phyloP scores from a whole-genome alignment of 2,113 vertebrate species.

The Heterocephalus glaber region DNA sequence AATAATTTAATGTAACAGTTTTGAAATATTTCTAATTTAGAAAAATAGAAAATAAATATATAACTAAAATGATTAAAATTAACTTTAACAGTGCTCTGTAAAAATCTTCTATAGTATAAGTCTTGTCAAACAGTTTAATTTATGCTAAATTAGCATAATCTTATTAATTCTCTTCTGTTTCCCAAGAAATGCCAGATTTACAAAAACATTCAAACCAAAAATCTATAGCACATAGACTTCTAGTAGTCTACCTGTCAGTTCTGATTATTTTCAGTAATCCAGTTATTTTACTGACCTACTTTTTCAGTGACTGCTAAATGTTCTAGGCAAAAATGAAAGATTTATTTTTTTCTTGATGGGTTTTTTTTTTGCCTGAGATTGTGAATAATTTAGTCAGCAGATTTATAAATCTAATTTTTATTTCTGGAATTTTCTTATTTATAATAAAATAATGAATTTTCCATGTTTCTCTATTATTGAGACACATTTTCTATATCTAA shows the following conservation, averaged over 20 bases:
- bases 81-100: neutral
- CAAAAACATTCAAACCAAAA: constrained; percentile 66
- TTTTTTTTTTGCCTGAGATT: constrained; percentile 35
- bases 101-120: neutral
- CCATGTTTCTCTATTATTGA: neutral
- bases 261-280: constrained; percentile 84
- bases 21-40: constrained; percentile 39
- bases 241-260: constrained; percentile 83
- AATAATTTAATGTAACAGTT: neutral
- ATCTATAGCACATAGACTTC: constrained; percentile 73
- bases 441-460: constrained; percentile 15
- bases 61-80: neutral
- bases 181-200: constrained; percentile 70
- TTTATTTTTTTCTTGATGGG: constrained; percentile 69
- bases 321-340: constrained; percentile 80
- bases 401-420: constrained; percentile 36
- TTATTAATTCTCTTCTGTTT: constrained; percentile 67
- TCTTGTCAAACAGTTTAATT: constrained; percentile 54
- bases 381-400: constrained; percentile 54
- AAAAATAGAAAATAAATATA: neutral
- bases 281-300: constrained; percentile 87
- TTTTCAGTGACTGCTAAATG: constrained; percentile 79
- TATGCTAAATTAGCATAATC: constrained; percentile 68
- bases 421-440: constrained; percentile 25
- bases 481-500: neutral